Evolutionary conservation across 2,888 invertebrate species (phyloP), one percentile per base, ranked within the genome.

Genomic region (Amiota communis): DNA sequence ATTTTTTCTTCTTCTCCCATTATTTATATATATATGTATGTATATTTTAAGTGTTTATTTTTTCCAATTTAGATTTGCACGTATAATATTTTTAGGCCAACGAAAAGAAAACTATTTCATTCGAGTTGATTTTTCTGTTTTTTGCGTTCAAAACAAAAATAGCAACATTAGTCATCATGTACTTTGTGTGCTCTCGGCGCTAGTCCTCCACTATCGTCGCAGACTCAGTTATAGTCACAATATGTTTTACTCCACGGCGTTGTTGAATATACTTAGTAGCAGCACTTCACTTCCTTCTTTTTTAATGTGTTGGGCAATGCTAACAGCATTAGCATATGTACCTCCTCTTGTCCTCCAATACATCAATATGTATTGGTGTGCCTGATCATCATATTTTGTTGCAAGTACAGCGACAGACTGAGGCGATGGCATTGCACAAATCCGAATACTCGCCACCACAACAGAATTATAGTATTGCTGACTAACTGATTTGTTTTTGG

Each of bases 81-180:
- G 49, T 65, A 36, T 6, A n/a, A 48, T 65, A 46, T 47, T 65
- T 48, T 65, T 65, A 48, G 65, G 65, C 48, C 65, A 65, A 48
- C 47, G 15, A 65, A 47, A 23, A 17, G 12, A 20, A 59, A 20
- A 20, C 59, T 59, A 59, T 20, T 59, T 59, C 23, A 20, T 12
- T 20, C 20, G 59, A 9, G 36, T 36, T 36, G 36, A 36, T 36
- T 36, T 36, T 6, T 59, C 20, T 59, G 10, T 12, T 59, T 11
- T 59, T 15, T 51, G 53, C 53, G 53, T n/a, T 3, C 53, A n/a
- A 51, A 51, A 12, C 59, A 15, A 48, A 65, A 65, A 65, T 65
- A 65, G 65, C 15, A 15, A 12, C 20, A 48, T 65, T 47, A 65
- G 65, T 65, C 65, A 65, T 64, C 15, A 23, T 63, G 36, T 36